Evolutionary conservation across 35 echinoderm and acorn worm genomes (phyloP), one percentile per base, ranked within the genome.

Genomic region (Heliocidaris erythrogramma): DNA sequence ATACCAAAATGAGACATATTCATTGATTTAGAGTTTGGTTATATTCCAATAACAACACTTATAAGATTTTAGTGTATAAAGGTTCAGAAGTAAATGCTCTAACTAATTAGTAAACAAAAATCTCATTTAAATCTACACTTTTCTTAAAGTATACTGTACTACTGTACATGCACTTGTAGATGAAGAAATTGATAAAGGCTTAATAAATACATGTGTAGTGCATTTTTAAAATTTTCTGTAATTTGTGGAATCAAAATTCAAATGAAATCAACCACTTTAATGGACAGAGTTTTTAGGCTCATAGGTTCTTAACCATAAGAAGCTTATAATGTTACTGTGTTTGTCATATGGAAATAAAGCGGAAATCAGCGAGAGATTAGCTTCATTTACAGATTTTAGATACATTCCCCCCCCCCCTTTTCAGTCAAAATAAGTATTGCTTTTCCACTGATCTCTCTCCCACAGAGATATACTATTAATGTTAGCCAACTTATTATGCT

Each of bases 251-350:
- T 78, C n/a, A 7, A 27, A 78, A 78, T 8, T 27, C 65, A 78
- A 78, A 24, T 78, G 65, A 78, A 78, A 78, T 78, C 21, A 78
- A 78, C 65, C 65, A 78, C 65, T 78, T 78, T 78, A 78, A 78
- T 71, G 61, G 14, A 27, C 16, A 71, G 61, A 71, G 18, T 71
- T 71, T 24, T 78, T n/a, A n/a, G 18, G 21, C 65, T 27, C 18
- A 78, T 78, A 27, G 65, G 65, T 18, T n/a, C 65, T 78, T n/a
- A 78, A 27, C 65, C 17, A 21, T 78, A 78, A 78, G 65, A 7
- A 17, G 65, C 65, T 78, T 78, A 78, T 24, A 78, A 78, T 7
- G 14, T 78, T 78, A 78, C 27, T 78, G 27, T 78, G n/a, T 27
- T n/a, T 78, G 17, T 42, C 35, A 1, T 78, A 78, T 78, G 65